A percentile compares a stretch with the other conserved stretches of the same genome.
phyloP scores from a whole-genome alignment of 2,888 invertebrate species.

The Allacma fusca region DNA sequence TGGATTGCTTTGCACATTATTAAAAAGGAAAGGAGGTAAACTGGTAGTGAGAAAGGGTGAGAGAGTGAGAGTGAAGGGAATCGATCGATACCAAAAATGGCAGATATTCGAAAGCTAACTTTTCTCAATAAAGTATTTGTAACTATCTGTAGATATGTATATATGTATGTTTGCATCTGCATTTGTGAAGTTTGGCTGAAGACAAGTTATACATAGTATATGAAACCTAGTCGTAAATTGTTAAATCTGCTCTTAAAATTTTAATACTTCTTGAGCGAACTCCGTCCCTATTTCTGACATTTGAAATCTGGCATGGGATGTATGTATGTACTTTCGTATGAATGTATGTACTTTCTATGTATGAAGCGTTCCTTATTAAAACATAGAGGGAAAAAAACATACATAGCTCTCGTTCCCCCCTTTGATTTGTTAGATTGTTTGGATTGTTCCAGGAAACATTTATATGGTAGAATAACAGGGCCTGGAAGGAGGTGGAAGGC shows the following conservation, averaged over 20 bases:
- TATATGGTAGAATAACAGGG: too few relatives aligned
- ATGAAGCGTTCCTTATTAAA: too few relatives aligned
- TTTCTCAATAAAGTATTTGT: background rate
- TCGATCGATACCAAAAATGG: constrained; percentile 23
- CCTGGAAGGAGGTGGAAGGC: too few relatives aligned
- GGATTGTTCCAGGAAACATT: too few relatives aligned
- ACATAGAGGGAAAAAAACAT: too few relatives aligned
- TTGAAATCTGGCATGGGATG: background rate
- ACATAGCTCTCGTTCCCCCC: too few relatives aligned
- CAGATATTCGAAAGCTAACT: background rate
- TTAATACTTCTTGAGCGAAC: background rate
- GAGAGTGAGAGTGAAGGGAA: background rate
- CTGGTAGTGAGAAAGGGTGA: background rate
- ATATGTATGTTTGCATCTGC: too few relatives aligned
- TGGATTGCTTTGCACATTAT: background rate
- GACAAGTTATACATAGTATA: background rate
- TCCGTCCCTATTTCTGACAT: background rate
- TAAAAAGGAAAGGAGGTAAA: constrained; percentile 11
- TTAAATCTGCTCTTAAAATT: constrained; percentile 5
- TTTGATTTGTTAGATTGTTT: too few relatives aligned
- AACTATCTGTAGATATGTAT: background rate
- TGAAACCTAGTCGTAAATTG: background rate
- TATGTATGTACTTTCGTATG: too few relatives aligned
- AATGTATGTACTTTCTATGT: too few relatives aligned
- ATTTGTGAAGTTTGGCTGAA: too few relatives aligned